Evolutionary conservation across 2,797 vertebrate genomes (phyloP).

Genomic region (Momotus momota): DNA sequence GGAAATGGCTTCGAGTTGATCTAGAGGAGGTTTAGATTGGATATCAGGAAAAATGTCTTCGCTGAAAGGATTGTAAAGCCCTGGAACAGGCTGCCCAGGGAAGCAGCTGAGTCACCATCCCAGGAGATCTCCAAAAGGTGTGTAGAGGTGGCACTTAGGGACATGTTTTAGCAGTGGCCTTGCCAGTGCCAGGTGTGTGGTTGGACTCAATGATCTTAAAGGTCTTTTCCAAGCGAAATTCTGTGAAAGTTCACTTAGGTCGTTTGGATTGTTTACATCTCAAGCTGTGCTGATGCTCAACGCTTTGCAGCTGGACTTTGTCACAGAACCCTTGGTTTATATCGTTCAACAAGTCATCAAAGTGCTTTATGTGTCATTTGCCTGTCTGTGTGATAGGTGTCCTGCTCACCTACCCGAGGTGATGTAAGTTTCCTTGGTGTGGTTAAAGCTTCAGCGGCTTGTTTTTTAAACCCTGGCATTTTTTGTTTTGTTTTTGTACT

Average conservation of each 20-base stretch:
- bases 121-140: not conserved
- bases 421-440: not conserved
- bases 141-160: too few relatives aligned
- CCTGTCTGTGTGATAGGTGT: not conserved
- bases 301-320: not conserved
- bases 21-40: not conserved
- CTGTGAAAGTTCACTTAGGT: not conserved
- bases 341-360: not conserved
- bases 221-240: not conserved
- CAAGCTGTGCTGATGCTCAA: not conserved
- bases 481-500: constrained; percentile 32
- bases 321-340: not conserved
- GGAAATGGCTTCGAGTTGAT: not conserved
- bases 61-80: fast-evolving
- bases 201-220: not conserved
- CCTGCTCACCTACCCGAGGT: not conserved
- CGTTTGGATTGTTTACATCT: not conserved
- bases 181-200: not conserved
- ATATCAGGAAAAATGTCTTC: not conserved
- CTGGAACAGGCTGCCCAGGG: not conserved
- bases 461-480: not conserved
- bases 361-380: not conserved
- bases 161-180: not conserved
- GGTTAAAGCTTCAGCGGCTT: not conserved
- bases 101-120: not conserved